phyloP scores from a whole-genome alignment of 1,140 invertebrate genomes.

The Scaptomyza graminum region DNA sequence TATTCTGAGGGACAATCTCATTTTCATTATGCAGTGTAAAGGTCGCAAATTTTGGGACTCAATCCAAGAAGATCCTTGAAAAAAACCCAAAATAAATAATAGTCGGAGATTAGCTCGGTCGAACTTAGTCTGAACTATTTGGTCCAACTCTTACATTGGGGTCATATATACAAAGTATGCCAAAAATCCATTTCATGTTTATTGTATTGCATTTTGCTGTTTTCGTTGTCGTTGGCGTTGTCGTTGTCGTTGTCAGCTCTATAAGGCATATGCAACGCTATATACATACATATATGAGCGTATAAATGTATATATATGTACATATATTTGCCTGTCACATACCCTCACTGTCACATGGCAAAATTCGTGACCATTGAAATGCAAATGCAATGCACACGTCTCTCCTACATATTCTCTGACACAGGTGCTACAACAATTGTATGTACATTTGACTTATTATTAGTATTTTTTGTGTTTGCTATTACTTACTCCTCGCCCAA shows the following conservation, averaged over 20 bases:
- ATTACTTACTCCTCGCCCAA: background rate
- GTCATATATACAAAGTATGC: constrained; percentile 13
- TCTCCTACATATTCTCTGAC: background rate
- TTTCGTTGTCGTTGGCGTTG: constrained; percentile 30
- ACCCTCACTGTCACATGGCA: constrained; percentile 1
- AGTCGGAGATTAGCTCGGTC: too few relatives aligned
- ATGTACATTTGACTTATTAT: background rate
- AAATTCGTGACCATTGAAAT: constrained; percentile 44
- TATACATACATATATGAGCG: background rate
- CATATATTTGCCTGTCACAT: background rate
- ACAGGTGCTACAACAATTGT: background rate
- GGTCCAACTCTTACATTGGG: background rate
- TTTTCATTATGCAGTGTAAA: too few relatives aligned
- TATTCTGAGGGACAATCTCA: too few relatives aligned
- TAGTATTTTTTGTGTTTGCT: constrained; percentile 1
- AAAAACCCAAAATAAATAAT: too few relatives aligned
- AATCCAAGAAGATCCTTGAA: too few relatives aligned
- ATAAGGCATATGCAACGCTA: background rate
- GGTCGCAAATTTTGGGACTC: too few relatives aligned
- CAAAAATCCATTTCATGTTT: constrained; percentile 68
- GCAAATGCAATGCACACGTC: constrained; percentile 58
- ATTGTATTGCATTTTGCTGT: constrained; percentile 72
- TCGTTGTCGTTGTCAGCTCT: background rate
- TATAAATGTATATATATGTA: too few relatives aligned
- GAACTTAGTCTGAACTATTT: background rate